Evolutionary conservation across 2,113 vertebrate species (phyloP), one percentile per base, ranked within the genome.

Genomic region (Butorides virescens): DNA sequence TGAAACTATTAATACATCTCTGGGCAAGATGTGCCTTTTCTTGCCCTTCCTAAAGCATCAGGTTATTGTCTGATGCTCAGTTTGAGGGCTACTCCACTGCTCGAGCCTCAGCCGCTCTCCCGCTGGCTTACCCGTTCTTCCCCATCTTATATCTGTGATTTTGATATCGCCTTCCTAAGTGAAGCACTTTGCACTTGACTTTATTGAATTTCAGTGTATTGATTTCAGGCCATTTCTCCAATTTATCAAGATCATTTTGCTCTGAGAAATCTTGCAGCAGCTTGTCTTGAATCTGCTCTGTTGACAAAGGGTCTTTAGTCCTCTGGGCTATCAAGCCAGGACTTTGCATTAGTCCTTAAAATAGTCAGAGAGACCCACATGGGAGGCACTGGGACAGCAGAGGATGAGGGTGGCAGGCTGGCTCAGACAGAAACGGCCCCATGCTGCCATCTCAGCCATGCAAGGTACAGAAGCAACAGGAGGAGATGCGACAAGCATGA

Each of bases 161-260:
- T 95, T 76, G 75, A 67, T 95, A 94, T 92, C 3, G 2, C 63
- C 82, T 83, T 92, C 72, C 67, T 96, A 90, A 97, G 92, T 88
- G 90, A 80, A 96, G 71, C 86, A 47, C 88, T 96, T 95, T 94
- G 92, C 95, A 90, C 96, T 96, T 53, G 92, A 88, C 90, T 96
- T 94, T 95, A 96, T 95, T 96, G 96, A 90, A 94, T 96, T 95
- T 94, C 92, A 96, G 63, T 66, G 78, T 96, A 96, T 96, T 86
- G 95, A 97, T 97, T 96, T 93, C 90, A 88, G 88, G 82, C 88
- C 96, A 94, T 93, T 97, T 83, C 90, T 97, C 82, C 95, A 93
- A 96, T 96, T 96, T 95, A 96, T 97, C 95, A 96, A 96, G 90
- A 96, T 96, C 85, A 77, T 92, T 97, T 96, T 88, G 78, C 95